Base-by-base conservation (phyloP, 2,113 vertebrate species). In the Harpagus bidentatus region DNA sequence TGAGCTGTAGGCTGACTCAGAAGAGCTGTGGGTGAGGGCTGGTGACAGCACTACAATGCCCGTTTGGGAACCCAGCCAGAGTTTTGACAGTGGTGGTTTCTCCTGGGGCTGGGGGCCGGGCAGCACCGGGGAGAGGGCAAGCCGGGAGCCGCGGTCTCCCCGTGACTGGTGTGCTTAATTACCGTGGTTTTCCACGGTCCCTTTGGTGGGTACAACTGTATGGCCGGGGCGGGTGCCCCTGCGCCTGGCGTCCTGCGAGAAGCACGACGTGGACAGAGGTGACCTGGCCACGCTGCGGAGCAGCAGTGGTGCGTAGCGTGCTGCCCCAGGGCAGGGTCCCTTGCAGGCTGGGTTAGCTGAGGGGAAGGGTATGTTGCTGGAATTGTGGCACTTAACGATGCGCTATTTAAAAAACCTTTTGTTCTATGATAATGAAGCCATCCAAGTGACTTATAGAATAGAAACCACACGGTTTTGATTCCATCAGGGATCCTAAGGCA, bases 271-370 rank as follows among this genome's bases (percentile, higher is more conserved):
- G 8, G 40, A 3, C 4, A 3, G 56, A 31, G 42, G 42, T 23
- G 73, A 12, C 42, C 18, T 1, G 13, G 42, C 55, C 31, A 4
- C 4, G 38, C 38, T 26, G 13, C 3, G 29, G 65, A 34, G 40
- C 63, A 10, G 36, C 50, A 6, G 28, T 1, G 47, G 16, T 16
- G 21, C 9, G 4, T 1, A 4, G 45, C 29, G 0, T 6, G 45
- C 28, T 34, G 26, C 32, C 65, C 52, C 16, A 3, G n/a, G 55
- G 34, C 74, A 43, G 52, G 63, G 53, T 38, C 12, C 58, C 48
- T 28, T 6, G 34, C 10, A 11, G 38, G 23, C 76, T 34, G 66
- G 19, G 5, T 18, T 38, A 18, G 42, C 48, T 8, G 6, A 62
- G 23, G 48, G 47, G n/a, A 71, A 29, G 58, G 40, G 6, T 19